These are phyloP conservation scores for Scomber japonicus DNA, from an alignment of 2,113 vertebrate genomes.

Conservation along the genomic window DNA sequence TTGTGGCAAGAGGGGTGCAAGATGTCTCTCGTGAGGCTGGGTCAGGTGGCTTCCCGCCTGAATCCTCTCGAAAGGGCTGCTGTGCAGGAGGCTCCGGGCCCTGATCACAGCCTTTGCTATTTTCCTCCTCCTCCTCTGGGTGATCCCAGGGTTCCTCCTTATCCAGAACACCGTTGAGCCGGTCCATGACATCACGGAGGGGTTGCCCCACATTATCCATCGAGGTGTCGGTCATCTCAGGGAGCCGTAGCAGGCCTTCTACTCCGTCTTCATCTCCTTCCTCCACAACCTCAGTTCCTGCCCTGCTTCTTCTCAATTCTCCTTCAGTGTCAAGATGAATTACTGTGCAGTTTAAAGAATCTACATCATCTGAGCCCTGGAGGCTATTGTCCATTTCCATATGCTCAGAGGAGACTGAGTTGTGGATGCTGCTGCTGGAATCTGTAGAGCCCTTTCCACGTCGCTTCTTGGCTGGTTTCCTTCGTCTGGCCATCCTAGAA, in stretches of 20 bases:
- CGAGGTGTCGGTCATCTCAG: conserved; percentile 93
- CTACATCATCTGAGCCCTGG: conserved; percentile 40
- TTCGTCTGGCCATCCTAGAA: conserved; percentile 91
- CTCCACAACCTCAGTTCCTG: conserved; percentile 49
- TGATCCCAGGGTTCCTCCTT: conserved; percentile 78
- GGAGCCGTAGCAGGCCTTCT: conserved; percentile 83
- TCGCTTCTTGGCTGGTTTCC: conserved; percentile 89
- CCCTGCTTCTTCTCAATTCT: conserved; percentile 60
- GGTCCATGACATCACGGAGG: conserved; percentile 91
- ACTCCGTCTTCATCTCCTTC: conserved; percentile 52
- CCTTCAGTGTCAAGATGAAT: conserved; percentile 48
- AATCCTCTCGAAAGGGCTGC: conserved; percentile 93
- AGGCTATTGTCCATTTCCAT: conserved; percentile 59
- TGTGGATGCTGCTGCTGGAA: conserved; percentile 82
- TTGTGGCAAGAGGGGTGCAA: conserved; percentile 69
- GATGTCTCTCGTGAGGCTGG: conserved; percentile 68
- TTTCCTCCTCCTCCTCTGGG: conserved; percentile 39
- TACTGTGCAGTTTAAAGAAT: conserved; percentile 56
- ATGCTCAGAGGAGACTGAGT: conserved; percentile 77
- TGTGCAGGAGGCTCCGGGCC: conserved; percentile 63
- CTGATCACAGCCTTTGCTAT: neutral
- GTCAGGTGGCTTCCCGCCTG: conserved; percentile 88
- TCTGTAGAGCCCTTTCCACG: conserved; percentile 78
- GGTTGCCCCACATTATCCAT: conserved; percentile 93
- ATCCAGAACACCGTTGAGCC: conserved; percentile 88